These are phyloP conservation scores for Drosophila phalerata DNA, from an alignment of 2,888 invertebrate species.

Conservation along the genomic window DNA sequence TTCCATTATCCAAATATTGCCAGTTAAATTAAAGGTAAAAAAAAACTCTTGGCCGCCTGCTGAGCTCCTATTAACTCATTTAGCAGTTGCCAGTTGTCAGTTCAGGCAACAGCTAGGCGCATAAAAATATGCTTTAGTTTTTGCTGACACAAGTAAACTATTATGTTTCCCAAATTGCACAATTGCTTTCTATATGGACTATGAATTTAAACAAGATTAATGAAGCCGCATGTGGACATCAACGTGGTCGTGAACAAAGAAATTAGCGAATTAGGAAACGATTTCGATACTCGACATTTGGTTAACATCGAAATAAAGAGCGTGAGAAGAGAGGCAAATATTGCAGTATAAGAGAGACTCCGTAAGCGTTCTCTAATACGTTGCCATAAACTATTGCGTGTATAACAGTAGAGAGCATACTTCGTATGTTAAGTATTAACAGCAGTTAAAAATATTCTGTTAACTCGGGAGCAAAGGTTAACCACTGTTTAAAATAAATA, in stretches of 20 bases:
- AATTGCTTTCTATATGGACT: slow-evolving; percentile 54
- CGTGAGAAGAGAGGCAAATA: slow-evolving; percentile 29
- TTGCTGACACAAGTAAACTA: slow-evolving; percentile 42
- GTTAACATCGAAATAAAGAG: slow-evolving; percentile 14
- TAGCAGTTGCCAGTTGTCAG: too few species aligned
- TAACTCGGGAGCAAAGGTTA: background rate
- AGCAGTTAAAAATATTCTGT: background rate
- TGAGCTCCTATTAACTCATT: too few species aligned
- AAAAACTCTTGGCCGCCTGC: too few species aligned
- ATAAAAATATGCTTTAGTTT: slow-evolving; percentile 12
- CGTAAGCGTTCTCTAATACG: slow-evolving; percentile 17
- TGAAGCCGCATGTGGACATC: slow-evolving; percentile 37
- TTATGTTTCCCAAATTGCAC: slow-evolving; percentile 57
- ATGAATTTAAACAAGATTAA: slow-evolving; percentile 59
- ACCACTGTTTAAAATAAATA: background rate
- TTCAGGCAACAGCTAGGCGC: background rate
- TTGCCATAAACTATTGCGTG: slow-evolving; percentile 41
- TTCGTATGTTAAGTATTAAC: background rate
- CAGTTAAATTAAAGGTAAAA: too few species aligned
- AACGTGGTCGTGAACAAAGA: slow-evolving; percentile 28
- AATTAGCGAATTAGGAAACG: slow-evolving; percentile 16
- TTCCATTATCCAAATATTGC: too few species aligned
- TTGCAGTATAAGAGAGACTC: slow-evolving; percentile 20
- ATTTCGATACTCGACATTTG: slow-evolving; percentile 29
- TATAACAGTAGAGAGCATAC: slow-evolving; percentile 42